Evolutionary conservation across 2,797 vertebrate genomes (phyloP), one percentile per base, ranked within the genome.

Genomic region (Coregonus ussuriensis): DNA sequence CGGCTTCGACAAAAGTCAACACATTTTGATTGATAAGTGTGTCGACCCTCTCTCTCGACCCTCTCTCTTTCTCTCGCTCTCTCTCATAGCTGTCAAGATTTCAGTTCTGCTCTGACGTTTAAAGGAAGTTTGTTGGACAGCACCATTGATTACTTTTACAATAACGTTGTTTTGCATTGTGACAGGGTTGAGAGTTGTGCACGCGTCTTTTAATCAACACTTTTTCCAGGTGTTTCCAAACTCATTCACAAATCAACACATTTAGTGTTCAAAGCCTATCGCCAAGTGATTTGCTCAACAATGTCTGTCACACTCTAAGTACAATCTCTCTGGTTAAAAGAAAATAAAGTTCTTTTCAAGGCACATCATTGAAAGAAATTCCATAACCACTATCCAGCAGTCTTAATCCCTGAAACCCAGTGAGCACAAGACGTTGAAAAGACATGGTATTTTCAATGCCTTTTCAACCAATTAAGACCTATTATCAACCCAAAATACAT

Each of bases 321-420:
- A 90, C 81, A 92, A 90, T 89, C 88, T 84, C 72, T 72, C 21
- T 11, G 66, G 79, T 85, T 53, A 5, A 86, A 83, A 77, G n/a
- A 52, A 52, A 56, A 71, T 15, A 15, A 86, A 85, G 82, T 87
- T 83, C 1, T 59, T 9, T 54, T 74, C 83, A 92, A 93, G 91
- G 92, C 92, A 93, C 92, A 86, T 89, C 88, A 83, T 88, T 84
- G 80, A 87, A 89, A 89, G 9, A 80, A 84, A 89, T 81, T 87
- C 84, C 88, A 87, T 83, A 83, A 88, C 86, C 82, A 81, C 84
- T 4, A 59, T 71, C 74, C 68, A 59, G 78, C 79, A 74, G 82
- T 18, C 77, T 33, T 35, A 33, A 31, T 16, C 59, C 16, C 31
- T 71, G 62, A 31, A 52, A 18, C 56, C 81, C 85, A 84, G 41